Evolutionary conservation across 2,797 vertebrate genomes (phyloP).

Genomic region (Nannoperca obscura): DNA sequence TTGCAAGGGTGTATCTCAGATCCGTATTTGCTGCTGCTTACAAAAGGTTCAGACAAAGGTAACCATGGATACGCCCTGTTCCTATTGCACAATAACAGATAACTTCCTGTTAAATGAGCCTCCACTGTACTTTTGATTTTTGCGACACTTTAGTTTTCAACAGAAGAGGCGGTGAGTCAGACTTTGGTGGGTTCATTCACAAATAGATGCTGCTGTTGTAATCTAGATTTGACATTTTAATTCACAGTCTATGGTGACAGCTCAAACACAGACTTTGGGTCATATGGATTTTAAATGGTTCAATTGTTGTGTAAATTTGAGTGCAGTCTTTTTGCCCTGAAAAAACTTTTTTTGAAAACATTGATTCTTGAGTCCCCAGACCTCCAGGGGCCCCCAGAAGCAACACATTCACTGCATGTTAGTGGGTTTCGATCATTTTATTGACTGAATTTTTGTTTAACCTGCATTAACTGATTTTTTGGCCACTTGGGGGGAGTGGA

Average conservation of each 20-base stretch:
- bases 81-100: slow-evolving; percentile 66
- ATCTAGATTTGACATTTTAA: slow-evolving; percentile 47
- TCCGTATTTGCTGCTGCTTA: slow-evolving; percentile 33
- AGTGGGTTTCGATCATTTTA: background rate
- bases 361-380: background rate
- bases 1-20: slow-evolving; percentile 39
- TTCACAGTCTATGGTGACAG: slow-evolving; percentile 31
- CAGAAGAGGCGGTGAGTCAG: slow-evolving; percentile 59
- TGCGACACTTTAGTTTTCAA: slow-evolving; percentile 53
- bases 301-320: background rate
- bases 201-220: slow-evolving; percentile 15
- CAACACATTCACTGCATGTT: background rate
- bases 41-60: slow-evolving; percentile 58
- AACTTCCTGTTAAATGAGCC: slow-evolving; percentile 62
- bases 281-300: background rate
- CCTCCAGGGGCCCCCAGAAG: background rate
- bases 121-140: slow-evolving; percentile 60
- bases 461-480: background rate
- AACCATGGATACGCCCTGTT: slow-evolving; percentile 68
- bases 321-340: background rate
- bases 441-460: background rate
- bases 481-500: background rate
- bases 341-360: background rate
- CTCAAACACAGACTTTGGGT: slow-evolving; percentile 19
- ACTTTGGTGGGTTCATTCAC: slow-evolving; percentile 49